Evolutionary conservation across 1,140 invertebrate genomes (phyloP).

Genomic region (Tetraneura akinire): DNA sequence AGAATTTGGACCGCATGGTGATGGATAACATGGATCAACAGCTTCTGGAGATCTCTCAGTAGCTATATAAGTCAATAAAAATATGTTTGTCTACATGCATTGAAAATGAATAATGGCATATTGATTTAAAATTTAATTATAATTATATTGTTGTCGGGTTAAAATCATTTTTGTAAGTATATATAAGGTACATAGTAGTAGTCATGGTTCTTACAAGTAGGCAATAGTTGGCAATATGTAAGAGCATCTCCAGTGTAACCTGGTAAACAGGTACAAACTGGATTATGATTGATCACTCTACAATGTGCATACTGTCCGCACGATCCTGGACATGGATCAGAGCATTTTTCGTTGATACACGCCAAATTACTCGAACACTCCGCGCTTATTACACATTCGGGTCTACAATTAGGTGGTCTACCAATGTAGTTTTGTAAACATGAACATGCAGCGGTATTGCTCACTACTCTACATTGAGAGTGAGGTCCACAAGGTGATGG

Average conservation of each 20-base stretch:
- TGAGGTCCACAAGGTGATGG: constrained; percentile 64
- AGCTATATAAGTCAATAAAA: constrained; percentile 55
- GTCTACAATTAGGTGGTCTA: constrained; percentile 63
- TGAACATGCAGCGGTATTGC: constrained; percentile 61
- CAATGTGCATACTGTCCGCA: constrained; percentile 65
- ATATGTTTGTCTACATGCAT: constrained; percentile 30
- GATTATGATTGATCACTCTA: constrained; percentile 63
- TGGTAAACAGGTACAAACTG: constrained; percentile 64
- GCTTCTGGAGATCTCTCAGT: constrained; percentile 56
- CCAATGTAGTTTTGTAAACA: constrained; percentile 64
- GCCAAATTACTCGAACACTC: constrained; percentile 63
- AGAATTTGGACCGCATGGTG: constrained; percentile 61
- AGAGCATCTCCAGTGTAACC: constrained; percentile 63
- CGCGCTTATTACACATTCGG: constrained; percentile 62
- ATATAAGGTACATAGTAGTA: constrained; percentile 24
- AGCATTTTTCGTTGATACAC: constrained; percentile 62
- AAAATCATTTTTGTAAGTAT: constrained; percentile 19
- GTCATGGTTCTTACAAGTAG: constrained; percentile 51
- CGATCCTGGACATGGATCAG: constrained; percentile 63
- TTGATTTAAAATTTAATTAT: background rate
- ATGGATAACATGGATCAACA: constrained; percentile 58
- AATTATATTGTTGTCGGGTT: background rate
- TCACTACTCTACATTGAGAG: constrained; percentile 61
- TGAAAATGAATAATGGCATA: background rate
- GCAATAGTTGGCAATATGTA: constrained; percentile 57